Conservation (phyloP, 2,113 vertebrate species). For the Carollia perspicillata region DNA sequence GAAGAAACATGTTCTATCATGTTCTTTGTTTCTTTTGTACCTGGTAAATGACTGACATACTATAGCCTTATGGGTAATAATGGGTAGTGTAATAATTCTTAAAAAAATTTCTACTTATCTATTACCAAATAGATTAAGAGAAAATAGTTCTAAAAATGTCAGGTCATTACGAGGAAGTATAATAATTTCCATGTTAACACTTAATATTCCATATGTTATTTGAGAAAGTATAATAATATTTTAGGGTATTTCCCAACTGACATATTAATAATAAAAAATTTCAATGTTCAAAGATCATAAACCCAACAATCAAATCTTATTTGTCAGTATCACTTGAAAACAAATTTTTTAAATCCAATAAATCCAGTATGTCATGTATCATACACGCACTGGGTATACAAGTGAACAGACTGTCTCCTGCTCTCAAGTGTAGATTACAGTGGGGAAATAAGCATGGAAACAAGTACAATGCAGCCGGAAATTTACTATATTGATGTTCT, state of each 20-base stretch:
- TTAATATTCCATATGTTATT: background rate
- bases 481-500: background rate
- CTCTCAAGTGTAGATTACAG: background rate
- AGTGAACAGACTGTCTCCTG: background rate
- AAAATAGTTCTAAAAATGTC: background rate
- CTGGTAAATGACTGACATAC: background rate
- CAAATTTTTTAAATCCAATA: slow-evolving; percentile 3
- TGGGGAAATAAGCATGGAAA: background rate
- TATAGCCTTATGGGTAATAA: background rate
- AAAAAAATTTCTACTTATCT: background rate
- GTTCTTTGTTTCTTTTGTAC: background rate
- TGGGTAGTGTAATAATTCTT: background rate
- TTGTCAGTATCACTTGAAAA: background rate
- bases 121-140: background rate
- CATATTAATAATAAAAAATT: background rate
- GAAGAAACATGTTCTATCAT: background rate
- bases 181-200: background rate
- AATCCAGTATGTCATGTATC: background rate
- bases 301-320: background rate
- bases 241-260: background rate
- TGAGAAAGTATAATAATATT: background rate
- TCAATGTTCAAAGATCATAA: background rate
- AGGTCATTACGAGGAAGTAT: background rate
- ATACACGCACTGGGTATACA: background rate
- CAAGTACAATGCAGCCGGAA: background rate